Base-by-base conservation (phyloP, 2,797 vertebrate species). In the Myiotriccus ornatus region DNA sequence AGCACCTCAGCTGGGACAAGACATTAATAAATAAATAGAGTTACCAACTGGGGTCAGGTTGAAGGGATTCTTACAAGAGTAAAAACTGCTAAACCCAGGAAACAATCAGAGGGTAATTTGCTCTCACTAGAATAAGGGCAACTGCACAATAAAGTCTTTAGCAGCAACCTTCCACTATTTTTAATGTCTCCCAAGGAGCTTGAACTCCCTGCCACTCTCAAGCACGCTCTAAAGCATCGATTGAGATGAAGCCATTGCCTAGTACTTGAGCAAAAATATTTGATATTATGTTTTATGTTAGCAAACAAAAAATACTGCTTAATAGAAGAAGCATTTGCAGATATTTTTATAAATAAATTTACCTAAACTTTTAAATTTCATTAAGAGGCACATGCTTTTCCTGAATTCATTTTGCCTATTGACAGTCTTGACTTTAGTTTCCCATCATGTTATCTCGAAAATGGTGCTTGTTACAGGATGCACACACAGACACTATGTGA, bases 351-450 rank as follows among this genome's bases (percentile, higher is more conserved):
- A 17, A 76, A 57, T 69, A 93, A 57, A 62, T 87, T 59, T 76
- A 87, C 25, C 47, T 74, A 76, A 93, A 79, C 21, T 82, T 84
- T 35, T 34, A 52, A 55, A 92, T 73, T 90, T 32, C 28, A 49
- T 23, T 69, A 50, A 93, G 50, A 73, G 59, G 16, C 28, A 55
- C 5, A 4, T 41, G n/a, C 47, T 87, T 90, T 75, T 78, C 27
- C 76, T 44, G 23, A 82, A 68, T 62, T 87, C 15, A 35, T 55
- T 21, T 21, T 19, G 46, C 30, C 46, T 65, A 44, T 8, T 37
- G 50, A 79, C 23, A 73, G 23, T 34, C 55, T 71, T 88, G 35
- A 82, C 10, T 84, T 70, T 24, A 73, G 37, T 69, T 73, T 87
- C 44, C 16, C 25, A 57, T 30, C 32, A 24, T 3, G 19, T 69